Base-by-base conservation (phyloP, 2,113 vertebrate species). In the Xenus cinereus region DNA sequence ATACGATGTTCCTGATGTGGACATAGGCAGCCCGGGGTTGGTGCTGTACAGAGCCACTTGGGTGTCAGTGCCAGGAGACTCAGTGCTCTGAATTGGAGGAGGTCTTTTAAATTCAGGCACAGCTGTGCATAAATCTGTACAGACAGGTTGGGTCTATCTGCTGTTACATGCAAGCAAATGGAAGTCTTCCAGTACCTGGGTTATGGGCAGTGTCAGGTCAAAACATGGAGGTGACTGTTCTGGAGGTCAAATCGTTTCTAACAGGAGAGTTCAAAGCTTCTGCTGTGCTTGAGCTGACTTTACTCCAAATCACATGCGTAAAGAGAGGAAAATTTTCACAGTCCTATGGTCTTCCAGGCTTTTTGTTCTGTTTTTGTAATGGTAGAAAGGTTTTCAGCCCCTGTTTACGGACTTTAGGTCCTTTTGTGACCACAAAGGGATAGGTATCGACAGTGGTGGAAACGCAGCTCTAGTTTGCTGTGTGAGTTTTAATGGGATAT, bases 111-210 rank as follows among this genome's bases (percentile, higher is more conserved):
- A 50, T 56, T 45, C 21, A 41, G 46, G 19, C 0, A 0, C 18
- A 45, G 41, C n/a, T 48, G 48, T 48, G n/a, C 30, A 8, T 72
- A 30, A 39, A 48, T 27, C 27, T 71, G 8, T 39, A 27, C 17
- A 35, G 41, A 18, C 14, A 33, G 17, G 17, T 48, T 62, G 23
- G 8, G 26, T 75, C 54, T 69, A 0, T 66, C 50, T 74, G 0
- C n/a, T 66, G n/a, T 67, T 81, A 22, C 0, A 0, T 81, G 59
- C 68, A 53, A 20, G 48, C 12, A 33, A 64, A 43, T 1, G 1
- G 1, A 62, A 84, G 32, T 73, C 80, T 64, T 90, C 50, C n/a
- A 64, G 16, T 35, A 33, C 27, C 16, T 68, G 57, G 16, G 35
- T 66, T 73, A 19, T 22, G 68, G 39, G 19, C 46, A 43, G 33